These are phyloP conservation scores for Watsonalla cultraria DNA, from an alignment of 2,888 invertebrate species.

Conservation along the genomic window DNA sequence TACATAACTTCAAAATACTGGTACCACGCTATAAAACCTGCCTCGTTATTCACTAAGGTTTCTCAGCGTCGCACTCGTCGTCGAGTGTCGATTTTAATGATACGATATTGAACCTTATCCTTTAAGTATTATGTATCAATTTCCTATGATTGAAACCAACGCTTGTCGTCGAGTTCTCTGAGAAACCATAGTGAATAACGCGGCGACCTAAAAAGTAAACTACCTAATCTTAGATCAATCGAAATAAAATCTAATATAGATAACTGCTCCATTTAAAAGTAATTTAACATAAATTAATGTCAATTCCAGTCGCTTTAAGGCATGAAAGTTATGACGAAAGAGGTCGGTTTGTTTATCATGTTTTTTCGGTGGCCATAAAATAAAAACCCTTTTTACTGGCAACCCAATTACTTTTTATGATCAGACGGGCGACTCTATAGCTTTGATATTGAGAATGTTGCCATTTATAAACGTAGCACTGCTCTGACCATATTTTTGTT, in stretches of 20 bases:
- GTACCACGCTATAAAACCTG: no score
- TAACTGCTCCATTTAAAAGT: not conserved
- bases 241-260: not conserved
- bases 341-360: conserved; percentile 66
- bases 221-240: not conserved
- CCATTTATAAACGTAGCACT: conserved; percentile 45
- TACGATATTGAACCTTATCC: no score
- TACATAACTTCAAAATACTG: no score
- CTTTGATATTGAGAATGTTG: conserved; percentile 59
- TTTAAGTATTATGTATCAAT: no score
- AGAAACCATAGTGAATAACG: no score
- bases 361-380: conserved; percentile 66
- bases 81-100: no score
- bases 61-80: no score
- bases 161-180: no score
- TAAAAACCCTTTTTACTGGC: conserved; percentile 73
- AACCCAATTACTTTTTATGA: conserved; percentile 76
- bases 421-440: conserved; percentile 63
- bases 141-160: no score
- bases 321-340: conserved; percentile 42
- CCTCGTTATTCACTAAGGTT: no score
- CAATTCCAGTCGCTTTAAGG: conserved; percentile 28
- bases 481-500: conserved; percentile 31
- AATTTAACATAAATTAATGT: conserved; percentile 9
- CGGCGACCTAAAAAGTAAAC: not conserved